These are phyloP conservation scores for Lutjanus erythropterus DNA, from an alignment of 2,113 vertebrate species.

Conservation along the genomic window DNA sequence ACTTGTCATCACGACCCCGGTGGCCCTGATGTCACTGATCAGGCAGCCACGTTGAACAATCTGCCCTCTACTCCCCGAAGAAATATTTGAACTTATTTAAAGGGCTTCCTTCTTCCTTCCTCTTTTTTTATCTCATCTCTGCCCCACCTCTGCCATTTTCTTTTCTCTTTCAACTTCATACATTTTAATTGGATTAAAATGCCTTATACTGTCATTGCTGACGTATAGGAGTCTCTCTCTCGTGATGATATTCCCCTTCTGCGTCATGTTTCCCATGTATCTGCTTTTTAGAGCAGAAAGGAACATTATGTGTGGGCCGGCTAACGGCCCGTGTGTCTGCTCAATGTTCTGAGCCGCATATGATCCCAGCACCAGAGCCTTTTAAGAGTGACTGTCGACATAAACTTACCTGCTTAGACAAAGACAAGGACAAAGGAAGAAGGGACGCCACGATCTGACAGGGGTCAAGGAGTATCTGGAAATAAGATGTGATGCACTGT, in stretches of 20 bases:
- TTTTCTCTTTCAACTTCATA: not conserved
- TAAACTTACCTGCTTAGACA: conserved; percentile 59
- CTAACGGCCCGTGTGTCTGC: conserved; percentile 45
- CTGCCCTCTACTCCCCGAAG: conserved; percentile 17
- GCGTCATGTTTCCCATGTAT: conserved; percentile 36
- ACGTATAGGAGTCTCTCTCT: conserved; percentile 7
- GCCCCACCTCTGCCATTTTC: not conserved
- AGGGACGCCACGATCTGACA: conserved; percentile 42
- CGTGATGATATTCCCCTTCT: not conserved
- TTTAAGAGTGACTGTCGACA: conserved; percentile 57
- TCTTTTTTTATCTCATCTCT: conserved; percentile 13
- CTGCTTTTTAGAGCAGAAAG: conserved; percentile 78
- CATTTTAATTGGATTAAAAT: conserved; percentile 27
- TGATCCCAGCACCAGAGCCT: conserved; percentile 54
- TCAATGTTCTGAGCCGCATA: conserved; percentile 55
- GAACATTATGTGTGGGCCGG: conserved; percentile 53
- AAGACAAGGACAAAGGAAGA: conserved; percentile 23
- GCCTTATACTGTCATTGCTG: not conserved
- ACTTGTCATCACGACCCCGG: conserved; percentile 35
- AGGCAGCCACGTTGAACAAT: conserved; percentile 56
- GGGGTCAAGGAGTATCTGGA: conserved; percentile 39
- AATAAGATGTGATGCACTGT: conserved; percentile 51
- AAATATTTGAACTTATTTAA: conserved; percentile 38
- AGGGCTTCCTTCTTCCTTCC: conserved; percentile 3
- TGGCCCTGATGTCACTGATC: conserved; percentile 44